phyloP scores from a whole-genome alignment of 2,888 invertebrate species.

The Nasonovia ribisnigri region DNA sequence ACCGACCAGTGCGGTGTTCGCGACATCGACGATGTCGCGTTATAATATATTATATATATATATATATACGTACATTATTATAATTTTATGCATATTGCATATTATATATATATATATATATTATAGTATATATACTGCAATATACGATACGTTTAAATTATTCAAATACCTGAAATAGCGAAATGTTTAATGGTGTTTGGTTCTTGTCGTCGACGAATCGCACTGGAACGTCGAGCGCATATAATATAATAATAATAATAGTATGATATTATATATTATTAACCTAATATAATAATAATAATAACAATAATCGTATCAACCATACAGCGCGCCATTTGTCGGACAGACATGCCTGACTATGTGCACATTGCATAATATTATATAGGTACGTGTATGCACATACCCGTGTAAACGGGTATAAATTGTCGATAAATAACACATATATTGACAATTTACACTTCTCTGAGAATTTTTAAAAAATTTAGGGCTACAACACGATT shows the following conservation, averaged over 20 bases:
- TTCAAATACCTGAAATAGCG: conserved; percentile 22
- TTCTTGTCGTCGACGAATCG: background rate
- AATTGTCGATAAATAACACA: background rate
- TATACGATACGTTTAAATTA: background rate
- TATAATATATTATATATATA: background rate
- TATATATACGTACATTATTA: background rate
- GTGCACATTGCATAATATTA: background rate
- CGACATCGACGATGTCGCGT: background rate
- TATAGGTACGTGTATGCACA: background rate
- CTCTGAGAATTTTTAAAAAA: background rate
- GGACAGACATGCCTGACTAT: background rate
- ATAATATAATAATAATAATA: background rate
- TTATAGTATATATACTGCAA: background rate
- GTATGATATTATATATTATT: background rate
- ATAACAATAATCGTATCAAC: background rate
- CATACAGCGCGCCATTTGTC: background rate
- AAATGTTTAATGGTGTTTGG: background rate
- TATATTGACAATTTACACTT: background rate
- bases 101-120: background rate
- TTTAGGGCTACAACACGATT: too few relatives aligned
- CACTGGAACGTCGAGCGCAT: background rate
- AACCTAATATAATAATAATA: background rate
- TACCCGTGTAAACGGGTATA: background rate
- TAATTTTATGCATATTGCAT: background rate
- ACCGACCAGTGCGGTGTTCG: background rate